These are phyloP conservation scores for Callyntrura guangdongensis DNA, from an alignment of 2,888 invertebrate species.

Conservation along the genomic window DNA sequence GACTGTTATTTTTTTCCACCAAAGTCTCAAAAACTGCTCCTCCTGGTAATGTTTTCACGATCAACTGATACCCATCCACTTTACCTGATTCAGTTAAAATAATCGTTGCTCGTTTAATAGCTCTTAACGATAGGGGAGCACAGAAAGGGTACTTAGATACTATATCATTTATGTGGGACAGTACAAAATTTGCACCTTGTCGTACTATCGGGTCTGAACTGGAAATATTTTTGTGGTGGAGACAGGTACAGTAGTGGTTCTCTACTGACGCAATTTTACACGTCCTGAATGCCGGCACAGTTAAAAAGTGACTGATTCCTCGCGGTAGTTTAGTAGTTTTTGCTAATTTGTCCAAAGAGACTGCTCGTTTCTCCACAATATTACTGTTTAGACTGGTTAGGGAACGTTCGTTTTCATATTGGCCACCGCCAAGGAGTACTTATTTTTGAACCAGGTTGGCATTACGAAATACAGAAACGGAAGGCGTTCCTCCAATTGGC, in stretches of 20 bases:
- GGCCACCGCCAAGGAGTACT: slow-evolving; percentile 87
- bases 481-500: slow-evolving; percentile 92
- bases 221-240: slow-evolving; percentile 86
- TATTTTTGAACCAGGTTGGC: slow-evolving; percentile 90
- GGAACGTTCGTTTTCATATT: slow-evolving; percentile 75
- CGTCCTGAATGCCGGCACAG: slow-evolving; percentile 23
- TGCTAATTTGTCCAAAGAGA: too few relatives aligned
- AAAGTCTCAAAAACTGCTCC: slow-evolving; percentile 91
- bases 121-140: slow-evolving; percentile 89
- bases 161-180: slow-evolving; percentile 89
- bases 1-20: slow-evolving; percentile 3
- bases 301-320: slow-evolving; percentile 58
- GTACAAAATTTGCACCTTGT: slow-evolving; percentile 89
- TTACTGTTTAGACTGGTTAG: slow-evolving; percentile 82
- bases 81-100: not conserved
- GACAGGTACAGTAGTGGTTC: slow-evolving; percentile 68
- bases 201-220: slow-evolving; percentile 87
- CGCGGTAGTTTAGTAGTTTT: too few relatives aligned
- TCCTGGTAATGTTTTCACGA: slow-evolving; percentile 87
- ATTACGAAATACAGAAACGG: slow-evolving; percentile 92
- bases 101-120: not conserved
- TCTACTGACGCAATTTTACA: slow-evolving; percentile 63
- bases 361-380: too few relatives aligned
- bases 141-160: slow-evolving; percentile 88
- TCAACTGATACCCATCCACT: slow-evolving; percentile 45